A percentile compares a stretch with the other conserved stretches of the same genome.
Conservation (phyloP, 2,113 vertebrate species). For the Mastomys coucha region DNA sequence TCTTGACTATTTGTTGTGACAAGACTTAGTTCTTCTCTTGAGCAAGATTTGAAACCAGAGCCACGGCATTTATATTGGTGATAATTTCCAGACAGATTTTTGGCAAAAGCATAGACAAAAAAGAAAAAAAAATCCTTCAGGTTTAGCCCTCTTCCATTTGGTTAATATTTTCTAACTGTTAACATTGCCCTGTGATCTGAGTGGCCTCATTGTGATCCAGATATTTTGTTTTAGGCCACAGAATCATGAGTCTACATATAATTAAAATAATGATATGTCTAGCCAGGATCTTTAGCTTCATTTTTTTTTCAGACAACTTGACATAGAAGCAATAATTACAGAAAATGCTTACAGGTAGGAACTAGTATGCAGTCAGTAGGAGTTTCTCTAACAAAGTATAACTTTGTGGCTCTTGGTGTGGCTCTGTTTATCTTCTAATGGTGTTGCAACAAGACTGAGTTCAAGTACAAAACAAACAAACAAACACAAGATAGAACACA, state of each 20-base stretch:
- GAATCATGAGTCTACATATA: not conserved
- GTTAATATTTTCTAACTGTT: conserved; percentile 64
- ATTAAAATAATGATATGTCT: not conserved
- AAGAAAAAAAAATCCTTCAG: conserved; percentile 3
- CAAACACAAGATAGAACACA: not conserved
- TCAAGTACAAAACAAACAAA: not conserved
- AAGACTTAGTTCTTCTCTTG: conserved; percentile 67
- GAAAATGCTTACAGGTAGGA: not conserved
- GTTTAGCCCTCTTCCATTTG: conserved; percentile 57
- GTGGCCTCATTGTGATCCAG: not conserved
- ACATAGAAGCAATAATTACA: not conserved
- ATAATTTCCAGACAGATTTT: conserved; percentile 51
- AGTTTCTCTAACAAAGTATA: not conserved
- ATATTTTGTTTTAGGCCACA: conserved; percentile 37
- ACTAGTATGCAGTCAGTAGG: not conserved
- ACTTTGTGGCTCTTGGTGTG: not conserved
- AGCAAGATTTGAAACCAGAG: conserved; percentile 73
- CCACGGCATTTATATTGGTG: conserved; percentile 20
- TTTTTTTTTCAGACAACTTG: conserved; percentile 1
- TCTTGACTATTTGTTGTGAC: conserved; percentile 56
- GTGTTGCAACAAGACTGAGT: not conserved
- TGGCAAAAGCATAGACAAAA: not conserved
- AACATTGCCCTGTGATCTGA: not conserved
- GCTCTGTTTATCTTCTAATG: conserved; percentile 26
- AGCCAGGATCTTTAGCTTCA: not conserved